Base-by-base conservation (phyloP, 2,888 invertebrate species). In the Brenthis daphne region DNA sequence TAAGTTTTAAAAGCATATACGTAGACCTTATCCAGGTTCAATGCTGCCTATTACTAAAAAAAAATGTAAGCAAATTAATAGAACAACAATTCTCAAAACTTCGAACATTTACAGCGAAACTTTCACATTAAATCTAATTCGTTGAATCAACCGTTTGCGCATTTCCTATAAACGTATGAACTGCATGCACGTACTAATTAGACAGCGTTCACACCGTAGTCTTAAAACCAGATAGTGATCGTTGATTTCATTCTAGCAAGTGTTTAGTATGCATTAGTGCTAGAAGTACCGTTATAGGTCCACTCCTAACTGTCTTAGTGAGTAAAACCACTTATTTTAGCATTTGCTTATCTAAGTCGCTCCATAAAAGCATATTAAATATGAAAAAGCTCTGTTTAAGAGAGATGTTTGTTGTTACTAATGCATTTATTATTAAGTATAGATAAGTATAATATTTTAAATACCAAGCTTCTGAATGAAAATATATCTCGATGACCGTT, bases 221-320 rank as follows among this genome's bases (percentile, higher is more conserved):
- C 67, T n/a, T 54, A 60, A 60, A 69, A 61, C 69, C 33, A 64
- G 71, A 72, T 72, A 65, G 67, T 55, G 60, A 73, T 67, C 71
- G 68, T 64, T 60, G 68, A 66, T 70, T 73, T 60, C 63, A 68
- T 73, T 71, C 71, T 67, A 67, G 70, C 67, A 67, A 74, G 64
- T 69, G 73, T 69, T 74, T 70, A 73, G 72, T 65, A 72, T 73
- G 74, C 73, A 73, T 71, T 72, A 71, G 71, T 67, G 68, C 47
- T 56, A 50, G 53, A 61, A 11, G 20, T 68, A 48, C 72, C 72
- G 72, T 73, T 73, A 73, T 14, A 55, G 64, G 48, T 66, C 56
- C 56, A 64, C 65, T 68, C 60, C 68, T 66, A 66, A 68, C 56
- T 65, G 65, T 61, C 56, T 33, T 48, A 56, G 43, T 16, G 51